Percentiles rank a stretch among this genome's conserved stretches.
phyloP scores from a whole-genome alignment of 2,888 invertebrate species.

The Hyposoter didymator region DNA sequence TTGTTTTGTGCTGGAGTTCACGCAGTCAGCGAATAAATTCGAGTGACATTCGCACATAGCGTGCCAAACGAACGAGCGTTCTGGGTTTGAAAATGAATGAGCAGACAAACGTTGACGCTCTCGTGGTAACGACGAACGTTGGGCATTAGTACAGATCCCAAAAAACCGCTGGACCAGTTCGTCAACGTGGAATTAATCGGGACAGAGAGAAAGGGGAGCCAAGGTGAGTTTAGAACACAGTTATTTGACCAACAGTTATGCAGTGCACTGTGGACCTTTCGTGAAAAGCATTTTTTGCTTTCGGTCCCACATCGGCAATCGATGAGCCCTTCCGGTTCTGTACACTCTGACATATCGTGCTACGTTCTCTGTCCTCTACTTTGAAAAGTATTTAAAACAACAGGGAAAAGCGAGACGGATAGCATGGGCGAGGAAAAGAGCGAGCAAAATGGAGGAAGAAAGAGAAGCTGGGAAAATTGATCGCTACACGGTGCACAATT shows the following conservation, averaged over 20 bases:
- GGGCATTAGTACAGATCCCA: slow-evolving; percentile 64
- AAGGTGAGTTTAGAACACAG: slow-evolving; percentile 24
- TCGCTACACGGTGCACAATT: slow-evolving; percentile 45
- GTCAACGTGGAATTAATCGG: slow-evolving; percentile 67
- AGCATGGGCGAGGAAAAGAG: slow-evolving; percentile 10
- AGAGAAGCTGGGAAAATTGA: slow-evolving; percentile 47
- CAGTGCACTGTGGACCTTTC: slow-evolving; percentile 7
- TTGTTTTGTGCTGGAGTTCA: slow-evolving; percentile 53
- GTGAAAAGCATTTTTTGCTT: slow-evolving; percentile 47
- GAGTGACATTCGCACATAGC: slow-evolving; percentile 63
- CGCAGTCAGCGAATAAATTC: slow-evolving; percentile 68
- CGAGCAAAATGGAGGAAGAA: slow-evolving; percentile 15
- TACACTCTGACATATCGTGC: slow-evolving; percentile 45
- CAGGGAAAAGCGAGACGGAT: neutral
- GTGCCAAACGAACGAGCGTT: slow-evolving; percentile 71
- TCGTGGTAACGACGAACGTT: slow-evolving; percentile 48
- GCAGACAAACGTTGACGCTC: slow-evolving; percentile 16
- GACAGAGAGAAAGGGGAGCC: slow-evolving; percentile 29
- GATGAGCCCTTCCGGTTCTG: slow-evolving; percentile 42
- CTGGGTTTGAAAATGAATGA: slow-evolving; percentile 47
- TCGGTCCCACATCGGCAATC: slow-evolving; percentile 45
- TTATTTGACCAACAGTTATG: slow-evolving; percentile 60
- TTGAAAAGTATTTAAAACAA: slow-evolving; percentile 25
- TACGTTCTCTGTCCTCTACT: slow-evolving; percentile 22
- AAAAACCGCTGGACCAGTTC: slow-evolving; percentile 59